These are phyloP conservation scores for Penaeus monodon DNA, from an alignment of 2,888 invertebrate species.

Conservation along the genomic window DNA sequence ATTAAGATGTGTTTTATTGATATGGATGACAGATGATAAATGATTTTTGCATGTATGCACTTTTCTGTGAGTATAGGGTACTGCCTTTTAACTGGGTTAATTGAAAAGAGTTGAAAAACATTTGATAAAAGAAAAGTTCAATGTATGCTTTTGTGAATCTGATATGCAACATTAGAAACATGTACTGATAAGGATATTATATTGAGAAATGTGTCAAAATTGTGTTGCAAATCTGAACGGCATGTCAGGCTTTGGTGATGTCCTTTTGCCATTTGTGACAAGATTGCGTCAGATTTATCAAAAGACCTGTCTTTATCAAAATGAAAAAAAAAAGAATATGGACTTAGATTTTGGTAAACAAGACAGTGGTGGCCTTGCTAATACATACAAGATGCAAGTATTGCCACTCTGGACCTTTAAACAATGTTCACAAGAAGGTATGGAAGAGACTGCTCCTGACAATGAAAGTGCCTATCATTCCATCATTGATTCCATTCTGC, in stretches of 20 bases:
- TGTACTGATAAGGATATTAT: too few relatives aligned
- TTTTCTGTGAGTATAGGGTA: too few relatives aligned
- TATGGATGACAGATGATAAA: too few relatives aligned
- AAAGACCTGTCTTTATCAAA: neutral
- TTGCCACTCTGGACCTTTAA: neutral
- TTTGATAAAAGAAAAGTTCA: too few relatives aligned
- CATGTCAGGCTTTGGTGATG: neutral
- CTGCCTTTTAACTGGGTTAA: too few relatives aligned
- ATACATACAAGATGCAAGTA: neutral
- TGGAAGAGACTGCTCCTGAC: neutral
- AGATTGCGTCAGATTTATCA: slow-evolving; percentile 6
- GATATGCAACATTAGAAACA: too few relatives aligned
- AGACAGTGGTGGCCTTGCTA: neutral
- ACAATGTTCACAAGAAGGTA: neutral
- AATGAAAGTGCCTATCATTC: neutral
- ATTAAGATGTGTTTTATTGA: too few relatives aligned
- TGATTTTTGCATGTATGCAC: too few relatives aligned
- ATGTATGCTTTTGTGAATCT: too few relatives aligned
- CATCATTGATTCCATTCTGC: slow-evolving; percentile 5
- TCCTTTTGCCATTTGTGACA: slow-evolving; percentile 22
- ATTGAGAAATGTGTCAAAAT: slow-evolving; percentile 14
- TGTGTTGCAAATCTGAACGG: slow-evolving; percentile 4
- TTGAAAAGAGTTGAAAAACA: too few relatives aligned
- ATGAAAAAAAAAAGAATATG: neutral
- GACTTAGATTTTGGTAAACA: neutral